Evolutionary conservation across 1,140 invertebrate species (phyloP).

Genomic region (Papilio machaon): DNA sequence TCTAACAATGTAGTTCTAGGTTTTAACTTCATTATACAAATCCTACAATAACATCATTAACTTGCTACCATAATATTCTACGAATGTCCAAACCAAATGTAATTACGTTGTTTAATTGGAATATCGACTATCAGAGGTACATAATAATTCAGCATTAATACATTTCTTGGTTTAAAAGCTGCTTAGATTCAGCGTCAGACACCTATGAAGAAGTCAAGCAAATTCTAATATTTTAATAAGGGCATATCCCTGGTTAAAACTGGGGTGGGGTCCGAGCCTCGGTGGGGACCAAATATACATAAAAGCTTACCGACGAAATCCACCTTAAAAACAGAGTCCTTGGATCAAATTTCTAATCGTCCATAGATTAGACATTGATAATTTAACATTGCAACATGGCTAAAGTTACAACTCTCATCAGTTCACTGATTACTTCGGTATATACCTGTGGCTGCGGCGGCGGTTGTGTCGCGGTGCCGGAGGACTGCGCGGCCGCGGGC

Average conservation of each 20-base stretch:
- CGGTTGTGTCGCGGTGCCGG: slow-evolving; percentile 47
- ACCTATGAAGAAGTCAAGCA: too few species aligned
- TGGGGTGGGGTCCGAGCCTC: too few species aligned
- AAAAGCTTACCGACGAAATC: neutral
- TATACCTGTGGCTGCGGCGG: slow-evolving; percentile 68
- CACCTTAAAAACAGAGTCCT: neutral
- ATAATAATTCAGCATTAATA: too few species aligned
- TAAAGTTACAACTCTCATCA: neutral
- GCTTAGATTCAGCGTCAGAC: too few species aligned
- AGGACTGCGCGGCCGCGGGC: slow-evolving; percentile 58
- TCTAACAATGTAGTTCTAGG: neutral
- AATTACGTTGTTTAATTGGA: neutral
- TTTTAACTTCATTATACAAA: neutral
- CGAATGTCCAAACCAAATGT: neutral
- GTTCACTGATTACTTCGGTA: neutral
- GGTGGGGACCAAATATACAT: too few species aligned
- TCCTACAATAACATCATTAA: neutral
- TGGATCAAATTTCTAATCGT: too few species aligned
- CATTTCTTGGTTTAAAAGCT: too few species aligned
- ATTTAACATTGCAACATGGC: neutral
- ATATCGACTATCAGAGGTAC: neutral
- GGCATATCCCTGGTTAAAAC: too few species aligned
- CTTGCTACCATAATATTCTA: neutral
- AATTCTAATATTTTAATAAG: too few species aligned
- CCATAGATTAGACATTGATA: neutral